Evolutionary conservation across 1,140 invertebrate genomes (phyloP).

Genomic region (Phymorhynchus buccinoides): DNA sequence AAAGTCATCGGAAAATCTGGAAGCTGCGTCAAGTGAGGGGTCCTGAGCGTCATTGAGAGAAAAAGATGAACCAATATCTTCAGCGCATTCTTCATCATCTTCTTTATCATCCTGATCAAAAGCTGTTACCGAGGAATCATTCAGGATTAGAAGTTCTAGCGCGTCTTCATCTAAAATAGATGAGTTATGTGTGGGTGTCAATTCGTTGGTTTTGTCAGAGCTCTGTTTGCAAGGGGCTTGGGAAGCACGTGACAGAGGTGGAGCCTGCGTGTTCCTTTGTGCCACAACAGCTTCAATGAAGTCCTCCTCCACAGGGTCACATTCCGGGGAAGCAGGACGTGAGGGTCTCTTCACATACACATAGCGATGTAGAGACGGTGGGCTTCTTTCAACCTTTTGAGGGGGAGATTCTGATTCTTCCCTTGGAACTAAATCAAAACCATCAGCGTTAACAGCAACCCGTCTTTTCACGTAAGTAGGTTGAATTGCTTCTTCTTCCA

Average conservation of each 20-base stretch:
- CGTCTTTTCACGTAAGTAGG: conserved; percentile 45
- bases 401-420: conserved; percentile 12
- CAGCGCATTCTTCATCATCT: neutral
- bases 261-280: conserved; percentile 32
- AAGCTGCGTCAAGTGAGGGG: conserved; percentile 50
- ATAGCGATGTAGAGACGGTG: neutral
- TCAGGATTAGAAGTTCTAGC: conserved; percentile 42
- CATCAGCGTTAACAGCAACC: conserved; percentile 39
- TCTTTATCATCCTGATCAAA: neutral
- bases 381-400: neutral
- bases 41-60: neutral
- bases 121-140: conserved; percentile 30
- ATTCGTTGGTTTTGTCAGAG: neutral
- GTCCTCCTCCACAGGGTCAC: conserved; percentile 50
- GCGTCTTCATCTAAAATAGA: conserved; percentile 40
- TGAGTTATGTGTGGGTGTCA: conserved; percentile 9
- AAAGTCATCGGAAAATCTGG: conserved; percentile 62
- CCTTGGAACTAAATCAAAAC: conserved; percentile 43
- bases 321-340: conserved; percentile 27
- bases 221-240: neutral
- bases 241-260: neutral
- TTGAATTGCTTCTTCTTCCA: conserved; percentile 49
- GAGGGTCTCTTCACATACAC: neutral
- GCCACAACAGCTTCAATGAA: conserved; percentile 42
- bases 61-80: neutral